Percentiles rank a stretch among this genome's conserved stretches.
Evolutionary conservation across 1,140 invertebrate genomes (phyloP).

Genomic region (Asobara japonica): DNA sequence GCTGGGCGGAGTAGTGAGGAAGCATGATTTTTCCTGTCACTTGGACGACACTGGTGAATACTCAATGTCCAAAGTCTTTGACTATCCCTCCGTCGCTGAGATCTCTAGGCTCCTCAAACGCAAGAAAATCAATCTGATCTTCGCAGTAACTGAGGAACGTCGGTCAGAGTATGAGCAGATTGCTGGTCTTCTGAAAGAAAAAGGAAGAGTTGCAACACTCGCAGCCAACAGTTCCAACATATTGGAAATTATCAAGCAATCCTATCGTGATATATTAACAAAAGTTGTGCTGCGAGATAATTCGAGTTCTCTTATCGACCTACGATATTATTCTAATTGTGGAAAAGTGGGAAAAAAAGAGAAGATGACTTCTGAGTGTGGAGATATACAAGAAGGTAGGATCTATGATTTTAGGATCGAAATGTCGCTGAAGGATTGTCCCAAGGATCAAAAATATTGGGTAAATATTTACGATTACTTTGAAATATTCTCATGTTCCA

Average conservation of each 20-base stretch:
- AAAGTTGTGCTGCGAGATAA: conserved; percentile 48
- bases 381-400: conserved; percentile 41
- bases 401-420: conserved; percentile 46
- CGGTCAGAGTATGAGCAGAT: conserved; percentile 44
- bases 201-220: conserved; percentile 44
- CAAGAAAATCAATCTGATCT: conserved; percentile 48
- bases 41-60: conserved; percentile 44
- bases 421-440: conserved; percentile 44
- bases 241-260: conserved; percentile 46
- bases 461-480: conserved; percentile 29
- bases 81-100: conserved; percentile 50
- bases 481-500: too few relatives aligned
- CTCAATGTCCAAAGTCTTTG: conserved; percentile 39
- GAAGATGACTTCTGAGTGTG: conserved; percentile 40
- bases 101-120: conserved; percentile 42
- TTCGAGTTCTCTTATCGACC: conserved; percentile 33
- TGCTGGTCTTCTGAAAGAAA: conserved; percentile 41
- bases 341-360: background rate
- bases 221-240: conserved; percentile 50
- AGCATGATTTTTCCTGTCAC: conserved; percentile 48
- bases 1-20: conserved; percentile 45
- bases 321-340: conserved; percentile 47
- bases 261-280: conserved; percentile 47
- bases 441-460: conserved; percentile 44
- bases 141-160: conserved; percentile 47